Evolutionary conservation across 2,888 invertebrate species (phyloP), one percentile per base, ranked within the genome.

Genomic region (Cyaniris semiargus): DNA sequence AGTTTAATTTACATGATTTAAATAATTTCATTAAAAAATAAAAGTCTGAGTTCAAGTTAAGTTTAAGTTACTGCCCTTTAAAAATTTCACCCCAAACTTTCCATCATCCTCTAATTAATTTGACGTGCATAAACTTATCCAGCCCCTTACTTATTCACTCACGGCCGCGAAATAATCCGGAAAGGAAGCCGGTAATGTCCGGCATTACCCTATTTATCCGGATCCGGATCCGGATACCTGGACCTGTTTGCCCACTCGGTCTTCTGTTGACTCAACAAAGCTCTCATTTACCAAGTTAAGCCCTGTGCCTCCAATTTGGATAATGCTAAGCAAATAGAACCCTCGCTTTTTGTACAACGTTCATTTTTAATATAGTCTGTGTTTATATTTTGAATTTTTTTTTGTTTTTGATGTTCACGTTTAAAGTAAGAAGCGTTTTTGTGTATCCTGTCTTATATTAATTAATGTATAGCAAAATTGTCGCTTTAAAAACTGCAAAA

Each of bases 271-370:
- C 87, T 86, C 84, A 89, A 88, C 85, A 86, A 88, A 85, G 84
- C 87, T 88, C 90, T 89, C 90, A 89, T 92, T 92, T 92, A 89
- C 86, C 84, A 89, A 90, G 90, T 90, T 90, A 89, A 86, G 87
- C 85, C 86, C 87, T 84, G 85, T 85, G 85, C 86, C 83, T 85
- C 89, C 90, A 89, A 90, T 92, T 92, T 90, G 89, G 87, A 87
- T 92, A 92, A 92, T 91, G 78, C 76, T 81, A 66, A 70, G 78
- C 80, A 81, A 81, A 81, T 79, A 82, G 53, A 34, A 34, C 72
- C 72, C 58, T 34, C 76, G 75, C 31, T 70, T 76, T 75, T 77
- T 71, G 76, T 72, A 56, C 56, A 23, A 34, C 70, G 34, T 78
- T 6, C 60, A 78, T 78, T 76, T 79, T 78, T 78, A 76, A 79